Conservation (phyloP, 1,140 invertebrate species). For the Sitophilus oryzae region DNA sequence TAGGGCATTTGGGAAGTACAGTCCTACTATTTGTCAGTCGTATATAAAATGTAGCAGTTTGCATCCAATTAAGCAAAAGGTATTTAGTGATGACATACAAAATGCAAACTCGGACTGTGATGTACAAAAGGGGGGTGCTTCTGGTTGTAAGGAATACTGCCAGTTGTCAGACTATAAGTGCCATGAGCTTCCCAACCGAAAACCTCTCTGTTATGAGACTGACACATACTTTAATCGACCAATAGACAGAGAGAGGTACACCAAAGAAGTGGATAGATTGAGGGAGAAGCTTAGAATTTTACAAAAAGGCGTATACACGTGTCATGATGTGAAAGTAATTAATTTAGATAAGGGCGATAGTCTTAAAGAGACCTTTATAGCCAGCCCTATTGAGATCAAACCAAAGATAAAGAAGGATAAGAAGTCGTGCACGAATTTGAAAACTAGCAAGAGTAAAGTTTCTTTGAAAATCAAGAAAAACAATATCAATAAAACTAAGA, state of each 20-base stretch:
- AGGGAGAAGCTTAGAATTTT: conserved; percentile 30
- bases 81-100: conserved; percentile 22
- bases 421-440: not conserved
- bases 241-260: conserved; percentile 34
- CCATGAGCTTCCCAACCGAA: conserved; percentile 15
- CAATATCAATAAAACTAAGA: conserved; percentile 16
- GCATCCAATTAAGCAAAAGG: not conserved
- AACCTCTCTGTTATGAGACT: conserved; percentile 33
- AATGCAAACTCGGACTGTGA: conserved; percentile 14
- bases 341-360: conserved; percentile 16
- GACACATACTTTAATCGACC: conserved; percentile 39
- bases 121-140: not conserved
- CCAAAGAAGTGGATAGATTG: conserved; percentile 35
- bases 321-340: conserved; percentile 10
- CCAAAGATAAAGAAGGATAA: conserved; percentile 9
- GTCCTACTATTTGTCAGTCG: not conserved
- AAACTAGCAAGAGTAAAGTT: conserved; percentile 19
- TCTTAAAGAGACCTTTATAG: conserved; percentile 8
- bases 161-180: conserved; percentile 18
- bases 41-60: conserved; percentile 15
- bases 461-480: conserved; percentile 25
- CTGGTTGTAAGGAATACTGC: conserved; percentile 24
- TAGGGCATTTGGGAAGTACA: not conserved
- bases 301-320: conserved; percentile 17
- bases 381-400: conserved; percentile 17